Percentiles rank a stretch among this genome's conserved stretches.
phyloP scores from a whole-genome alignment of 2,888 invertebrate genomes.

The Ecliptopera silaceata region DNA sequence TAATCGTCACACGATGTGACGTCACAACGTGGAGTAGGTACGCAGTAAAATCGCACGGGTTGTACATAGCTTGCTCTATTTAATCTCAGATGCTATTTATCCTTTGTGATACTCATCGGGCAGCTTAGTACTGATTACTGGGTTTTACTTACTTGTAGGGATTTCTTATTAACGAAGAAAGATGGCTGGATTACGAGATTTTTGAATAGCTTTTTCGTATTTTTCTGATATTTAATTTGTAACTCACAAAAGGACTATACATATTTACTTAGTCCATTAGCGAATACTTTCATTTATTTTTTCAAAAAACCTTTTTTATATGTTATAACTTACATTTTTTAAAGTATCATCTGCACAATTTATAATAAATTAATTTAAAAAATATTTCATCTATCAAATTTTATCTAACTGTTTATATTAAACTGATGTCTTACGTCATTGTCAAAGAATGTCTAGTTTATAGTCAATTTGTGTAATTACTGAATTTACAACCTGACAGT shows the following conservation, averaged over 20 bases:
- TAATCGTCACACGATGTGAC: too few relatives aligned
- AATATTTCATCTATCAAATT: too few relatives aligned
- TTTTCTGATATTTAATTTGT: too few relatives aligned
- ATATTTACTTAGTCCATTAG: too few relatives aligned
- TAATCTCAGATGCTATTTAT: slow-evolving; percentile 12
- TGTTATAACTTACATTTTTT: too few relatives aligned
- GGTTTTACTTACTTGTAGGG: slow-evolving; percentile 1
- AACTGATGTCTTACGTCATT: not conserved
- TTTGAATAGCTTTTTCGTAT: not conserved
- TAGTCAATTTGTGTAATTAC: slow-evolving; percentile 4
- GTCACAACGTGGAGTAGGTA: too few relatives aligned
- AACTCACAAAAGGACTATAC: too few relatives aligned
- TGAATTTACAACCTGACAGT: slow-evolving; percentile 1
- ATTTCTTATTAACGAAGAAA: slow-evolving; percentile 13
- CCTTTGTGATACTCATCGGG: slow-evolving; percentile 17
- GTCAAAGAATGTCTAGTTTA: not conserved
- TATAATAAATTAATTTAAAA: too few relatives aligned
- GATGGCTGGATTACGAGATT: not conserved
- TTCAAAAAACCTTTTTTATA: too few relatives aligned
- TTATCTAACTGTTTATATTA: too few relatives aligned
- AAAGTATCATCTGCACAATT: too few relatives aligned
- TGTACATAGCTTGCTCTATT: not conserved
- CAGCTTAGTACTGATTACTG: slow-evolving; percentile 18
- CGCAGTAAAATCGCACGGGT: not conserved
- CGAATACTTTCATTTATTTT: too few relatives aligned